Percentiles rank a stretch among this genome's conserved stretches.
Conservation (phyloP, 2,888 invertebrate genomes). For the Tribolium freemani region DNA sequence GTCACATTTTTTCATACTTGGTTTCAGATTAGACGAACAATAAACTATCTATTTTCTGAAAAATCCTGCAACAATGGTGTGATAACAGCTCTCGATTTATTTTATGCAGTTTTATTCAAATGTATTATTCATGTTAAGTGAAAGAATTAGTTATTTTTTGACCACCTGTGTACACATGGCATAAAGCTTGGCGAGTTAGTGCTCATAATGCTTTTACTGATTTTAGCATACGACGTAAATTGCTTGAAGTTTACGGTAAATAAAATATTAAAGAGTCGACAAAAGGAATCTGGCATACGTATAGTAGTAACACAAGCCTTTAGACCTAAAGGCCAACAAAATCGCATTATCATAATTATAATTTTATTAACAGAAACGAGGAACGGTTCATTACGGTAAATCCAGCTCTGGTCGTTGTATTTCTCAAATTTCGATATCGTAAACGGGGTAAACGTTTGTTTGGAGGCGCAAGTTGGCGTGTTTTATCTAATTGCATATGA, state of each 20-base stretch:
- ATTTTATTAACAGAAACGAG: slow-evolving; percentile 22
- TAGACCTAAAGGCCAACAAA: slow-evolving; percentile 17
- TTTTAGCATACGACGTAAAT: slow-evolving; percentile 8
- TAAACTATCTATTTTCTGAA: neutral
- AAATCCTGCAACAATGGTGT: neutral
- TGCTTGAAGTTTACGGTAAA: slow-evolving; percentile 23
- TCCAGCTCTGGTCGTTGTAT: neutral
- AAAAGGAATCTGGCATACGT: slow-evolving; percentile 20
- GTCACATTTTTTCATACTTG: neutral
- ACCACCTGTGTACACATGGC: neutral
- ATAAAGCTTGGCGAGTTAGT: neutral
- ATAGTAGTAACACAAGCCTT: neutral
- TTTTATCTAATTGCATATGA: slow-evolving; percentile 22
- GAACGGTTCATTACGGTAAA: slow-evolving; percentile 26
- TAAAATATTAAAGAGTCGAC: slow-evolving; percentile 6
- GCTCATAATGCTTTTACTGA: neutral
- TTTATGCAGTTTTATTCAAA: too few relatives aligned
- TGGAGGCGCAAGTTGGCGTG: slow-evolving; percentile 23
- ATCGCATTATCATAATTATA: slow-evolving; percentile 29
- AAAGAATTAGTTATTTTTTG: neutral
- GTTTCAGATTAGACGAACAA: neutral
- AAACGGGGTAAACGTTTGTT: slow-evolving; percentile 25
- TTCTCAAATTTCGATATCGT: neutral
- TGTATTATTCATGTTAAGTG: too few relatives aligned
- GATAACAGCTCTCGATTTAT: neutral